Evolutionary conservation across 2,888 invertebrate genomes (phyloP).

Genomic region (Macrophya annulata): DNA sequence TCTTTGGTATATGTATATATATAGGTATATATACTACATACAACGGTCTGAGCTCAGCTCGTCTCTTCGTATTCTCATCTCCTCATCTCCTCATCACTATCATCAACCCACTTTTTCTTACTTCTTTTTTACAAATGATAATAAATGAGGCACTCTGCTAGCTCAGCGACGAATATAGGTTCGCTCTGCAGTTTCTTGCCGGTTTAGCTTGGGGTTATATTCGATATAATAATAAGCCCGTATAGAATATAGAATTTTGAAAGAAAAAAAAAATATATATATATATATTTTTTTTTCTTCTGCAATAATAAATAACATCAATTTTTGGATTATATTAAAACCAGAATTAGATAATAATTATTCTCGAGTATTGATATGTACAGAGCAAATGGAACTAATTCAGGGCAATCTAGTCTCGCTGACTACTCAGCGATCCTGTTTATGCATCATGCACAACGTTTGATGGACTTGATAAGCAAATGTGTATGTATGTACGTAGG

Average conservation of each 20-base stretch:
- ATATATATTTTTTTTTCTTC: no score
- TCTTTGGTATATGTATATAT: not conserved
- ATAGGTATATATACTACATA: no score
- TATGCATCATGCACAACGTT: conserved; percentile 1
- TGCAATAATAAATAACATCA: not conserved
- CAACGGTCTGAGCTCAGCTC: conserved; percentile 13
- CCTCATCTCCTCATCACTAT: conserved; percentile 35
- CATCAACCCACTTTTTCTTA: conserved; percentile 34
- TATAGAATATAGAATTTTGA: not conserved
- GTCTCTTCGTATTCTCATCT: conserved; percentile 6
- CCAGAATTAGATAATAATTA: no score
- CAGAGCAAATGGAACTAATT: not conserved
- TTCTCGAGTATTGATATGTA: not conserved
- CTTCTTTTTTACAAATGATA: conserved; percentile 45
- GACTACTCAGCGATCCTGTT: not conserved
- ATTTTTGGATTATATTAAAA: no score
- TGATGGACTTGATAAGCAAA: conserved; percentile 9
- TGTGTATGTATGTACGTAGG: not conserved
- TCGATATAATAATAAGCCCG: not conserved
- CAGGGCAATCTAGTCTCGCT: not conserved
- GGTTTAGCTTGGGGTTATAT: not conserved
- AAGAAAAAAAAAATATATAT: not conserved
- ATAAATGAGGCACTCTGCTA: conserved; percentile 42
- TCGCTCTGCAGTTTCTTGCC: not conserved
- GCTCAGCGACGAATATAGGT: not conserved